Evolutionary conservation across 1,140 invertebrate species (phyloP), one percentile per base, ranked within the genome.

Genomic region (Heliothis virescens): DNA sequence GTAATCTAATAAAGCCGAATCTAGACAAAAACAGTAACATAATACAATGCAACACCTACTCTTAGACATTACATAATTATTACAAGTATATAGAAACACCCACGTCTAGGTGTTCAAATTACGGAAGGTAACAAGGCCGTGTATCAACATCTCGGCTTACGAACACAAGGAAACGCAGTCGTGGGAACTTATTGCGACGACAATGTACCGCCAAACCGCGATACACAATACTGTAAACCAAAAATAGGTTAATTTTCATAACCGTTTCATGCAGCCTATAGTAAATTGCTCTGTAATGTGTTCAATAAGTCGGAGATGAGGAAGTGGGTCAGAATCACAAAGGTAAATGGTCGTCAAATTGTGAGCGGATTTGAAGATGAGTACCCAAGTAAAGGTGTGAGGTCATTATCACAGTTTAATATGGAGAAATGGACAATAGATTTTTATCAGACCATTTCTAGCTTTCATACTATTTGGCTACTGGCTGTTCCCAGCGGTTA

Each of bases 191-290:
- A 41, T 47, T 47, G 10, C 29, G 62, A 65, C 63, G 47, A 67
- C 63, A 67, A 67, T 47, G 48, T 41, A 65, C 62, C 62, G 21
- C 65, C 47, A 69, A 26, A 69, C 65, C 47, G 12, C 21, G 65
- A 18, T 21, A 69, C 65, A 69, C 65, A 69, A 69, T 52, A 52
- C 65, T 52, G n/a, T 18, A 13, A 16, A 34, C 12, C 65, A 10
- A 52, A 69, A 21, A 69, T 41, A 52, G 65, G 65, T 53, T 52
- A 69, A 69, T 52, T 69, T 69, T 69, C 52, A 69, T 69, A 69
- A 69, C 65, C 47, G 65, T 52, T 69, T 15, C 48, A 69, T 53
- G n/a, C 53, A 52, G 53, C 53, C 18, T 9, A 69, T 52, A 69
- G 65, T 18, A 69, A 52, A 69, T 69, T 69, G 48, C 48, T 69